Base-by-base conservation (phyloP, 1,140 invertebrate genomes). In the Temnothorax longispinosus region DNA sequence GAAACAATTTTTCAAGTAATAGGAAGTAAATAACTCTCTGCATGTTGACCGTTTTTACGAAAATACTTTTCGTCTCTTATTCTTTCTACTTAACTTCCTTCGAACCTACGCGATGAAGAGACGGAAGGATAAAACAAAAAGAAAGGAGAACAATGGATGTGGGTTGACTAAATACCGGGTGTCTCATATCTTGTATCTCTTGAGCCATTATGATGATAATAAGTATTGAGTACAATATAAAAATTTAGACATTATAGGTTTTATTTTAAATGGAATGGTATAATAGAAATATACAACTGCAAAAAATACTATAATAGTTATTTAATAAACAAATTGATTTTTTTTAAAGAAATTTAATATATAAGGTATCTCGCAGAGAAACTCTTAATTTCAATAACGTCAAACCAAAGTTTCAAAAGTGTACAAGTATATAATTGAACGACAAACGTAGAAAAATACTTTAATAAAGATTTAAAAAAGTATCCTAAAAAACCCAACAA, bases 61-160 rank as follows among this genome's bases (percentile, higher is more conserved):
- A 50, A 27, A 50, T 75, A 78, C n/a, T 15, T 78, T 78, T 64
- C 41, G 5, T 78, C 27, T 18, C 15, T 64, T 35, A 78, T 78
- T 78, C 41, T 41, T 78, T 64, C 58, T 47, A 32, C 18, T 52
- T 50, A 65, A 3, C 18, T 64, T 78, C 18, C 58, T 65, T 35
- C 27, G 41, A 77, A 35, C 32, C 60, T 18, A 64, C 75, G 41
- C 27, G 44, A 47, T 60, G 35, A 8, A 65, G 72, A 41, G 44
- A 13, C 65, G 64, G 32, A 82, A 76, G 62, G 54, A 21, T n/a
- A 81, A 91, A 88, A 72, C 64, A 69, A 47, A 47, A 44, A 72
- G 78, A 69, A 85, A 76, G 74, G 60, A 75, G 64, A 87, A 91
- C 85, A 89, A 89, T 90, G 65, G 75, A 56, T 81, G 88, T 90